Conservation (phyloP, 2,113 vertebrate species). For the Phrynocephalus versicolor region DNA sequence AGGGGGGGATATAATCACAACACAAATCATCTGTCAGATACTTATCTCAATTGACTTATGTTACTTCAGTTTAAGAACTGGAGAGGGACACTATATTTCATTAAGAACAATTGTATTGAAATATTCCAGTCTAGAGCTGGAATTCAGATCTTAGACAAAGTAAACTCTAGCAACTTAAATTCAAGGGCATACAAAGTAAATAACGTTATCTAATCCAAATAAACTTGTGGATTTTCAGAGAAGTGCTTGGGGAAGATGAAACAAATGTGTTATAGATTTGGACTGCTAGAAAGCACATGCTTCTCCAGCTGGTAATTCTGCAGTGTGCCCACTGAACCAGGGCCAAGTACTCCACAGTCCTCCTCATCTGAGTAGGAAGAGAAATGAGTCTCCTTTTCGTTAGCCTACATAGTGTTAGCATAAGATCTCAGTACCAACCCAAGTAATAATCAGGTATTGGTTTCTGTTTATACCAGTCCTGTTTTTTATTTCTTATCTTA, state of each 20-base stretch:
- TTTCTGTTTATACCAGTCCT: not conserved
- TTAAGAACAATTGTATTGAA: not conserved
- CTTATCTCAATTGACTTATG: no score
- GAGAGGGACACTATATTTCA: not conserved
- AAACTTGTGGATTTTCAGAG: not conserved
- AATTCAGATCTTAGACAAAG: not conserved
- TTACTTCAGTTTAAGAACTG: not conserved
- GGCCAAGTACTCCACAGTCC: conserved; percentile 8
- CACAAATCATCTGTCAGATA: no score
- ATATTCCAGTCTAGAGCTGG: not conserved
- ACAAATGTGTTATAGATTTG: not conserved
- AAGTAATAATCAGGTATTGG: not conserved
- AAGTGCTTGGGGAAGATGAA: not conserved
- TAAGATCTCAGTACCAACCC: not conserved
- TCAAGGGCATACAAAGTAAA: not conserved
- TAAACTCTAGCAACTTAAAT: not conserved
- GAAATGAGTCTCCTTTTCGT: conserved; percentile 7
- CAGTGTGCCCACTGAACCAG: not conserved
- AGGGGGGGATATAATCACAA: no score
- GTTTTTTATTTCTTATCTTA: not conserved
- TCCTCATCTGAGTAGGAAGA: not conserved
- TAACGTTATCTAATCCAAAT: not conserved
- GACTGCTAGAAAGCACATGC: not conserved
- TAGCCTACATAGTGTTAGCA: not conserved
- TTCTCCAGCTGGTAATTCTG: conserved; percentile 6